These are phyloP conservation scores for Chrysoperla carnea DNA, from an alignment of 1,140 invertebrate genomes.

Conservation along the genomic window DNA sequence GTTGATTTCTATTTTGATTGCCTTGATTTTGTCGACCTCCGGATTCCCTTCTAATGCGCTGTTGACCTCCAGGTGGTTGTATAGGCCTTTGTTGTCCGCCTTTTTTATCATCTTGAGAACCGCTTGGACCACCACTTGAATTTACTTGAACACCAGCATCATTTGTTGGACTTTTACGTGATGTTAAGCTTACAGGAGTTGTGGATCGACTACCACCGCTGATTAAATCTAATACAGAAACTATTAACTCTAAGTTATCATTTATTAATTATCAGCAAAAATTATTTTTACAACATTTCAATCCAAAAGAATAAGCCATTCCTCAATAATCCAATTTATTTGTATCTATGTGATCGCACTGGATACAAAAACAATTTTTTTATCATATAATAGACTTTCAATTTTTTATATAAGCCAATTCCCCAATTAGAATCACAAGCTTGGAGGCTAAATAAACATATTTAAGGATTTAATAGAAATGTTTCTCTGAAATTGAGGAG, in stretches of 20 bases:
- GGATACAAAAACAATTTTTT: no score
- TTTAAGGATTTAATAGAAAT: no score
- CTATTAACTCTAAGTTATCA: conserved; percentile 16
- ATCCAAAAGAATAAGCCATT: background rate
- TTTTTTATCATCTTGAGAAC: conserved; percentile 15
- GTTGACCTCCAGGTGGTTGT: conserved; percentile 16
- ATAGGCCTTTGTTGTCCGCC: conserved; percentile 13
- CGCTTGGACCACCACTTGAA: conserved; percentile 9
- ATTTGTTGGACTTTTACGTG: conserved; percentile 60
- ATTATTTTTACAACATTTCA: no score
- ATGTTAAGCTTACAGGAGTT: conserved; percentile 48
- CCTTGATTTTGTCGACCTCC: conserved; percentile 10
- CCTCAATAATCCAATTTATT: no score
- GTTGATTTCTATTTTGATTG: conserved; percentile 21
- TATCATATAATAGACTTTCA: no score
- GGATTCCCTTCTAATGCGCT: conserved; percentile 15
- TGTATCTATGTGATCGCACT: no score
- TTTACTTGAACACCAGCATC: conserved; percentile 63
- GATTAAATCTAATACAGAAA: conserved; percentile 57
- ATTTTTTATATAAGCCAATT: no score
- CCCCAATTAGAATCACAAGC: no score
- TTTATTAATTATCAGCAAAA: background rate
- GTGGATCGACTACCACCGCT: conserved; percentile 51
- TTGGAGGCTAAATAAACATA: no score
- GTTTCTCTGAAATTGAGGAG: no score